Base-by-base conservation (phyloP, 2,797 vertebrate species). In the Dicrostonyx torquatus region DNA sequence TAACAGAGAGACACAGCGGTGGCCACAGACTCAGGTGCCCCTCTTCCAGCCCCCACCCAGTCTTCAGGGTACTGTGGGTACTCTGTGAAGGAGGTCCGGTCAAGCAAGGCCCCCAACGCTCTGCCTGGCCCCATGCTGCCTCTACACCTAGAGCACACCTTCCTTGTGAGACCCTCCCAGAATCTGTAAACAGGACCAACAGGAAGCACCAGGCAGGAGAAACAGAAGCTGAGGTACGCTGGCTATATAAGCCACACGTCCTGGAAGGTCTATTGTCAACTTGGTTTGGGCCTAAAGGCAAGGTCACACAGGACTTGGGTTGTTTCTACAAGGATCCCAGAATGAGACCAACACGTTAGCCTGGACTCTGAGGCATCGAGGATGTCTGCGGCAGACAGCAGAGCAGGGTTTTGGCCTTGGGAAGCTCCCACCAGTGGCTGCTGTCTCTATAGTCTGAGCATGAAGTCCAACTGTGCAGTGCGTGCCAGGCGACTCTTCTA, bases 401-500 rank as follows among this genome's bases (percentile, higher is more conserved):
- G 89, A 43, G 79, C 31, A 17, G 22, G 20, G 50, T 1, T 11
- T 5, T 6, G 20, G 55, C 64, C 64, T 37, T 26, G 5, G 10
- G 31, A n/a, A 40, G 48, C 45, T n/a, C 48, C 18, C 7, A 18
- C 6, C 15, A 0, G 48, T 10, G 8, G 34, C 2, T 31, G 24
- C 40, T 17, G 20, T 1, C 85, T 45, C n/a, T 55, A 22, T 37
- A 18, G 14, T 77, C 84, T 34, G 76, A 58, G 31, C 45, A 7
- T n/a, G 11, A 55, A 82, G 55, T 62, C 29, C n/a, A 10, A 76
- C 6, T 45, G 6, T 24, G 31, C 37, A 14, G 83, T 29, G 45
- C 10, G 45, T 26, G 6, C 48, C 22, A 1, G 29, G 11, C 2
- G 6, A 6, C 12, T 53, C 50, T n/a, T 0, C 66, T 26, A 14